Evolutionary conservation across 2,113 vertebrate species (phyloP).

Genomic region (Suricata suricatta): DNA sequence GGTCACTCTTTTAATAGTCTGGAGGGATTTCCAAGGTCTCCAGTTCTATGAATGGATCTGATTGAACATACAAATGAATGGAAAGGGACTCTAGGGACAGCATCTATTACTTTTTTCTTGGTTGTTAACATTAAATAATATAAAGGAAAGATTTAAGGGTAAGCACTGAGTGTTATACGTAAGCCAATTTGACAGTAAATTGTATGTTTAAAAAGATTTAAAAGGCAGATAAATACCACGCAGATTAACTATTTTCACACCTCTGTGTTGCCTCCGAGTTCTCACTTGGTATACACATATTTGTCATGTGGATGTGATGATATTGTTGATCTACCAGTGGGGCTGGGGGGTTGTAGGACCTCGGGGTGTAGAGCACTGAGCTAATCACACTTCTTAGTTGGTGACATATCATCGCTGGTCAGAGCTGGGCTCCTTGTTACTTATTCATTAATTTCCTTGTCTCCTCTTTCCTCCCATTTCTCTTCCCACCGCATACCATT

Average conservation of each 20-base stretch:
- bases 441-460: background rate
- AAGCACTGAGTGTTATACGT: too few species aligned
- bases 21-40: background rate
- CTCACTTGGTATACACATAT: background rate
- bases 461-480: background rate
- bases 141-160: background rate
- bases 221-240: background rate
- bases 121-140: constrained; percentile 14
- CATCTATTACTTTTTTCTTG: background rate
- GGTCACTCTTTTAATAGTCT: background rate
- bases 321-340: accelerated
- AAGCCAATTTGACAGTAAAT: too few species aligned
- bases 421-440: background rate
- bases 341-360: background rate
- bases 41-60: background rate
- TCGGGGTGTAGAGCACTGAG: background rate
- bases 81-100: background rate
- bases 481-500: background rate
- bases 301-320: background rate
- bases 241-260: background rate
- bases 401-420: background rate
- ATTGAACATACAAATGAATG: background rate
- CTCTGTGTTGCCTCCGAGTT: background rate
- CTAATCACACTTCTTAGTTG: background rate
- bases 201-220: background rate